These are phyloP conservation scores for Chrysogorgia sp. DNA, from an alignment of 92 coral and sea anemone genomes.

Conservation along the genomic window DNA sequence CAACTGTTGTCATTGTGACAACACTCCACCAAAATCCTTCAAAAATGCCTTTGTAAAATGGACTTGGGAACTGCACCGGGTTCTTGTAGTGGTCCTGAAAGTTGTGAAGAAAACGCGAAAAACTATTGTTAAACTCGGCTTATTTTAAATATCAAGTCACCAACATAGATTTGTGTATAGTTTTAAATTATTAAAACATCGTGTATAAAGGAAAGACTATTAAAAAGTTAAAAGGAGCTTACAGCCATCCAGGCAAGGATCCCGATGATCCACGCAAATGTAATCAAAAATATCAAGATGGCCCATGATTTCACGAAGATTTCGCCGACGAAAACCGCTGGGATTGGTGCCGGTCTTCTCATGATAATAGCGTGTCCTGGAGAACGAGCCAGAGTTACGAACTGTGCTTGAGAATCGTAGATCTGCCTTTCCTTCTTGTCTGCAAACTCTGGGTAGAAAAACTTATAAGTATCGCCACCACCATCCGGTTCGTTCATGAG, in stretches of 20 bases:
- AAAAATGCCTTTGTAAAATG: slow-evolving; percentile 27
- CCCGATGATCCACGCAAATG: slow-evolving; percentile 24
- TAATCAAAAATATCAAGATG: slow-evolving; percentile 27
- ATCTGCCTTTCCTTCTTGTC: not conserved
- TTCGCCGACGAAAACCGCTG: slow-evolving; percentile 23
- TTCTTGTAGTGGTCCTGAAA: slow-evolving; percentile 25
- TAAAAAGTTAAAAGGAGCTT: not conserved
- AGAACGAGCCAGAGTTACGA: slow-evolving; percentile 14
- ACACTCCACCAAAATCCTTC: slow-evolving; percentile 53
- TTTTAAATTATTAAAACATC: not conserved
- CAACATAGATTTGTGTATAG: not conserved
- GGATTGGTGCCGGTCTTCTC: not conserved
- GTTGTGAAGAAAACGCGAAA: not conserved
- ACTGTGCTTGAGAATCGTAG: slow-evolving; percentile 20
- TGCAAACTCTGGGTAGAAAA: slow-evolving; percentile 31
- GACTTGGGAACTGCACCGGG: slow-evolving; percentile 25
- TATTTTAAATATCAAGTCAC: too few relatives aligned
- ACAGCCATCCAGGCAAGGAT: slow-evolving; percentile 25
- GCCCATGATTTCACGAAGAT: slow-evolving; percentile 41
- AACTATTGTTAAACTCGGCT: too few relatives aligned
- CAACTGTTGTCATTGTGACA: slow-evolving; percentile 43
- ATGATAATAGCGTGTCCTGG: slow-evolving; percentile 31
- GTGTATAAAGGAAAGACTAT: not conserved
- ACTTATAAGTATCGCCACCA: not conserved
- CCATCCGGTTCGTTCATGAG: not conserved